A percentile compares a stretch with the other conserved stretches of the same genome.
These are phyloP conservation scores for Oreocharis arfaki DNA, from an alignment of 2,113 vertebrate genomes.

Conservation along the genomic window DNA sequence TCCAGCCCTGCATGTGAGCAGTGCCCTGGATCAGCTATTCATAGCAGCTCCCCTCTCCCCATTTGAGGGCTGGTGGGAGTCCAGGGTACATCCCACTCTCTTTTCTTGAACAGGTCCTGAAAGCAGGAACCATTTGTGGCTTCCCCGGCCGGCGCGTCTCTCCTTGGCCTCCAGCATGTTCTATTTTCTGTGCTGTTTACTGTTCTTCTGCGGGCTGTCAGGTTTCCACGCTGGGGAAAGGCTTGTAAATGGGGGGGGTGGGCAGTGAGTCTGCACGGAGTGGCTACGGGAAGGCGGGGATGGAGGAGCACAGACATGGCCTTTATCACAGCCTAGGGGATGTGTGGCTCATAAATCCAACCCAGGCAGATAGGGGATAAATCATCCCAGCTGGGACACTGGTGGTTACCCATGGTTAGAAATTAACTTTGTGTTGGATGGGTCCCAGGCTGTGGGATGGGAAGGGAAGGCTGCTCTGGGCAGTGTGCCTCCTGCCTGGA, in stretches of 20 bases:
- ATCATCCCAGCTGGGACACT: slow-evolving; percentile 75
- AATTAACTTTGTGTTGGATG: slow-evolving; percentile 80
- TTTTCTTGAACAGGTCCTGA: slow-evolving; percentile 41
- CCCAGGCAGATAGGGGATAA: slow-evolving; percentile 76
- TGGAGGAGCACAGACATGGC: slow-evolving; percentile 70
- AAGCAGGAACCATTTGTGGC: slow-evolving; percentile 61
- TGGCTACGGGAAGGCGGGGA: not conserved
- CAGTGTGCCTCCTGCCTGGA: not conserved
- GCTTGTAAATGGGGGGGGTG: slow-evolving; percentile 50
- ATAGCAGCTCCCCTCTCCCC: not conserved
- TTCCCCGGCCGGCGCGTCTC: not conserved
- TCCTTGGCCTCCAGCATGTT: slow-evolving; percentile 50
- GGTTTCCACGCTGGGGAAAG: slow-evolving; percentile 70
- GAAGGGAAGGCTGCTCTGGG: slow-evolving; percentile 58
- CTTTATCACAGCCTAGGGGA: slow-evolving; percentile 73
- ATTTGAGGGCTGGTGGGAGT: not conserved
- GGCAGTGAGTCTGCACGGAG: not conserved
- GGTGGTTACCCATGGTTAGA: slow-evolving; percentile 79
- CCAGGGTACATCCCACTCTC: not conserved
- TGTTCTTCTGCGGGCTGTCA: slow-evolving; percentile 81
- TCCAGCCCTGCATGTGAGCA: not conserved
- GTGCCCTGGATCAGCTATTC: not conserved
- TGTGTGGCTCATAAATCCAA: slow-evolving; percentile 72
- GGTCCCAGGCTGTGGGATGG: slow-evolving; percentile 74
- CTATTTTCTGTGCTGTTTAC: slow-evolving; percentile 76